A percentile compares a stretch with the other conserved stretches of the same genome.
These are phyloP conservation scores for Eulemur coronatus DNA, from an alignment of 2,797 vertebrate species.

Conservation along the genomic window DNA sequence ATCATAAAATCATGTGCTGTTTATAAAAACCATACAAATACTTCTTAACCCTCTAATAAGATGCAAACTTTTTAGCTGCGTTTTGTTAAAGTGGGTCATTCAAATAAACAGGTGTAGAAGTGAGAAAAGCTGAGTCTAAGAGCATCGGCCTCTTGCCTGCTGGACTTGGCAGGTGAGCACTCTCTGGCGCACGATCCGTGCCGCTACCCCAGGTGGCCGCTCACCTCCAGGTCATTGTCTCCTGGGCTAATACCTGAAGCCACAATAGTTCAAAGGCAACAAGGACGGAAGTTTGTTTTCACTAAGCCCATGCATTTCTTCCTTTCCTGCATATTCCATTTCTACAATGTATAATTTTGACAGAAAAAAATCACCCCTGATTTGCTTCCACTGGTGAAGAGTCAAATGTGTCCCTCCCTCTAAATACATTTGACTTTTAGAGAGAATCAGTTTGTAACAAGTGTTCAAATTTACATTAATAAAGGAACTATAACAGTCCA, in stretches of 20 bases:
- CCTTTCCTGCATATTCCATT: not conserved
- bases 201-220: rapidly evolving
- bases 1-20: not conserved
- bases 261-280: not conserved
- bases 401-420: not conserved
- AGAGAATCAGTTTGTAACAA: not conserved
- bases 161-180: not conserved
- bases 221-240: not conserved
- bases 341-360: not conserved
- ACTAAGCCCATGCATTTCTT: not conserved
- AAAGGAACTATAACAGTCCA: not conserved
- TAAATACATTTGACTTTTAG: not conserved
- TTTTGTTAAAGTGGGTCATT: not conserved
- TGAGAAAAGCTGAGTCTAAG: not conserved
- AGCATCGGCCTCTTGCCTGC: not conserved
- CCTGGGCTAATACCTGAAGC: not conserved
- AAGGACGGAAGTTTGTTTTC: not conserved
- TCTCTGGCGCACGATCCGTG: rapidly evolving
- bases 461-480: not conserved
- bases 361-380: not conserved
- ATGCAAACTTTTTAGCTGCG: not conserved
- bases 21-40: not conserved
- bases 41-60: not conserved
- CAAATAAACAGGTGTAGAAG: not conserved
- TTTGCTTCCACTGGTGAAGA: not conserved